A percentile compares a stretch with the other conserved stretches of the same genome.
Conservation (phyloP, 2,113 vertebrate species). For the Pitta sordida region DNA sequence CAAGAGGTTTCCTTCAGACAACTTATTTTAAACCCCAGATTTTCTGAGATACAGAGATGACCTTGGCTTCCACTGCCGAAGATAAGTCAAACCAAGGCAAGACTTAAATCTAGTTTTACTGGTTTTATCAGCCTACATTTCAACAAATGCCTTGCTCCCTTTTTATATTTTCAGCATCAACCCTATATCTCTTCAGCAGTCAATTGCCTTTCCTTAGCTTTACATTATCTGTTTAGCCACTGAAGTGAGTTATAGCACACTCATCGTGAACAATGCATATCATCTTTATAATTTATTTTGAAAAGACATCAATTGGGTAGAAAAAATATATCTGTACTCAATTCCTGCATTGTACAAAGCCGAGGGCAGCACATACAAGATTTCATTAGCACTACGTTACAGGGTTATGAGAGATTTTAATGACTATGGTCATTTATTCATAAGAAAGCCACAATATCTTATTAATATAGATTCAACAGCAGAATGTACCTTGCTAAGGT, state of each 20-base stretch:
- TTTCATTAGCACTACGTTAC: constrained; percentile 40
- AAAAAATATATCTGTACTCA: constrained; percentile 52
- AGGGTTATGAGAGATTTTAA: constrained; percentile 50
- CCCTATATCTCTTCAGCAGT: constrained; percentile 62
- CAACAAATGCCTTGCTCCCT: constrained; percentile 66
- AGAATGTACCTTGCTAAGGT: background rate
- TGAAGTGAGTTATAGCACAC: constrained; percentile 74
- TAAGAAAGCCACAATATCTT: constrained; percentile 25
- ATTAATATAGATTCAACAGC: constrained; percentile 21
- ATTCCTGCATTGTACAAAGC: constrained; percentile 40
- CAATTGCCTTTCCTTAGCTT: constrained; percentile 63
- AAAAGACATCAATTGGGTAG: constrained; percentile 58
- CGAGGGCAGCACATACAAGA: constrained; percentile 31
- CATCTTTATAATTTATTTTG: constrained; percentile 67
- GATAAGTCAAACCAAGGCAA: constrained; percentile 76
- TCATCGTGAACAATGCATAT: constrained; percentile 69
- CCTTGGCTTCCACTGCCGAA: constrained; percentile 61
- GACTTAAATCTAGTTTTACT: constrained; percentile 71
- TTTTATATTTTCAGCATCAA: constrained; percentile 72
- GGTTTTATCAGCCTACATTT: constrained; percentile 75
- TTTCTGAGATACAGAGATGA: constrained; percentile 65
- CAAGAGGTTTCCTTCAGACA: constrained; percentile 64
- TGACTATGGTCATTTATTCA: constrained; percentile 52
- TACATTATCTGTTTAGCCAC: constrained; percentile 71
- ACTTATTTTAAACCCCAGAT: constrained; percentile 72